phyloP scores from a whole-genome alignment of 2,113 vertebrate species.

The Pantherophis guttatus region DNA sequence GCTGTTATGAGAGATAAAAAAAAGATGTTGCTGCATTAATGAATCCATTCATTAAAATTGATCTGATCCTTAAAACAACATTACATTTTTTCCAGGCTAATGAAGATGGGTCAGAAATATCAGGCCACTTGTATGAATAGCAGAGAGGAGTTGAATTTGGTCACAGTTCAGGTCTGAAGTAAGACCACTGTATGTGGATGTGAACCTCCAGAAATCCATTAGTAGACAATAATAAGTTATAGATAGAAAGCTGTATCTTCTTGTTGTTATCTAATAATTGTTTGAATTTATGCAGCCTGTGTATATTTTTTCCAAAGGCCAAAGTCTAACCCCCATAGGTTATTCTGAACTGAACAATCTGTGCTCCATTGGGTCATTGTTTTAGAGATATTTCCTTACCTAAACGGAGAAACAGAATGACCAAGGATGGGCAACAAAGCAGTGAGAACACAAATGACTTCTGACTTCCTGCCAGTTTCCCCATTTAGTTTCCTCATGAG shows the following conservation, averaged over 20 bases:
- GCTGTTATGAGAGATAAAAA: not conserved
- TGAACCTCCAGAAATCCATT: not conserved
- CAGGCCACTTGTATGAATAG: not conserved
- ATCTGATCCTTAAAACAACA: not conserved
- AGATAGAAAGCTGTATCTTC: not conserved
- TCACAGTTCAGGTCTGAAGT: not conserved
- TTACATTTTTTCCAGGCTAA: not conserved
- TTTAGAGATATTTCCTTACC: too few species aligned
- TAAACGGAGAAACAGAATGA: too few species aligned
- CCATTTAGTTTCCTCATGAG: too few species aligned
- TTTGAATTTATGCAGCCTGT: not conserved
- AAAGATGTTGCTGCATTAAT: not conserved
- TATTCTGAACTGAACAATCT: not conserved
- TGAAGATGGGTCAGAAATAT: not conserved
- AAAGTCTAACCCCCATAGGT: not conserved
- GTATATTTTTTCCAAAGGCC: not conserved
- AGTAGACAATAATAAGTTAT: not conserved
- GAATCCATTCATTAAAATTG: not conserved
- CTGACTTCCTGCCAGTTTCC: too few species aligned
- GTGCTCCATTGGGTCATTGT: too few species aligned
- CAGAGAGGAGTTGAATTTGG: not conserved
- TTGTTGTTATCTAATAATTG: not conserved
- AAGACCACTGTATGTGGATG: not conserved
- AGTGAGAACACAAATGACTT: too few species aligned
- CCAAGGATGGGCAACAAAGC: too few species aligned